Evolutionary conservation across 2,888 invertebrate species (phyloP).

Genomic region (Leucania comma): DNA sequence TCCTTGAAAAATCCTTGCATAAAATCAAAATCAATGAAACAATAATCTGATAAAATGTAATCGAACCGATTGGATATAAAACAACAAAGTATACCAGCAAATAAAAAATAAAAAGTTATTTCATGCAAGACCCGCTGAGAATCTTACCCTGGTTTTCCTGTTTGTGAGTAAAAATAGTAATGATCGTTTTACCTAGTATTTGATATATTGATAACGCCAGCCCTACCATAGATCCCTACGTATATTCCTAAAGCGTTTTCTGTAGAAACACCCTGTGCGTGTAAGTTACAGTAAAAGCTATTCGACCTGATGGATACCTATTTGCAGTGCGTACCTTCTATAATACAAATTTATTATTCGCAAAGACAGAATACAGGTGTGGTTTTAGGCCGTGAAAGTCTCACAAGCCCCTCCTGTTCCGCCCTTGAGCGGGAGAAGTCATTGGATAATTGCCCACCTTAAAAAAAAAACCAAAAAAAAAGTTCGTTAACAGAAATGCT

Average conservation of each 20-base stretch:
- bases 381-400: too few species aligned
- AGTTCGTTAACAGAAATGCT: not conserved
- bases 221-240: not conserved
- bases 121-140: not conserved
- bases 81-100: conserved; percentile 14
- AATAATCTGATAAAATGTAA: conserved; percentile 26
- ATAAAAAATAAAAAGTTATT: not conserved
- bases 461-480: too few species aligned
- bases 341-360: not conserved
- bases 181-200: not conserved
- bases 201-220: not conserved
- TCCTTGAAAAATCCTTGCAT: too few species aligned
- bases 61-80: not conserved
- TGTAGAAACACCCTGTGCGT: not conserved
- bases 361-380: not conserved
- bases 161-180: conserved; percentile 23
- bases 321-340: not conserved
- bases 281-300: not conserved
- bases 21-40: conserved; percentile 20
- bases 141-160: not conserved
- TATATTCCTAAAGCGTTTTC: not conserved
- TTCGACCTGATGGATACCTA: not conserved
- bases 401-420: too few species aligned
- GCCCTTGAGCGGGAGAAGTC: too few species aligned
- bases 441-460: too few species aligned